Base-by-base conservation (phyloP, 2,888 invertebrate genomes). In the Polyploca ridens region DNA sequence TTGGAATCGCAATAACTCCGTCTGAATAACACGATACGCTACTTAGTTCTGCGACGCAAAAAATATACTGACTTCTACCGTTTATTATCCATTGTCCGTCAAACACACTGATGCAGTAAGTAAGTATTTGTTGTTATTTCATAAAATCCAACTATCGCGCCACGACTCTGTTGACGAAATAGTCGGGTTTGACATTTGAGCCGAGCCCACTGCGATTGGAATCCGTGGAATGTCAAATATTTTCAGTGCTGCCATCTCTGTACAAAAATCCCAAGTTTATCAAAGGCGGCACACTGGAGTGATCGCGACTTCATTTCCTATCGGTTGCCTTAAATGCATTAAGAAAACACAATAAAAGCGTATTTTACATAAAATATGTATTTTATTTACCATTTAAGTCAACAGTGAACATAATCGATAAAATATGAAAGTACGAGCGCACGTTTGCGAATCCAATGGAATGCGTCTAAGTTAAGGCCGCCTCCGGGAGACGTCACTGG, bases 131-230 rank as follows among this genome's bases (percentile, higher is more conserved):
- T 93, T 93, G 84, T 90, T 92, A 91, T 89, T 93, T 91, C 83
- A 90, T 89, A 89, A 92, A 92, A 91, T 88, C 89, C 94, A 93
- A 91, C 93, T 93, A 90, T 86, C 93, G 90, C 93, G 91, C 91
- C 90, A 90, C 91, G 90, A 87, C 87, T 91, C 93, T 94, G 93
- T 94, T 94, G 94, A 94, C 92, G 94, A 94, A 94, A 94, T 94
- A 94, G 92, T 93, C 89, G 90, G 95, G 95, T 95, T 96, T 95
- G 95, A 96, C 95, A 95, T 96, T 95, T 95, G 95, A 95, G 95
- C 95, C 95, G 95, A 95, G 95, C 95, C 95, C 95, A 95, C 95
- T 92, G 94, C 94, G 91, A 88, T 90, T 84, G 95, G 96, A 94
- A 95, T 95, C 94, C 89, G 81, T 81, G 95, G 95, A 95, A 96